Percentiles rank a stretch among this genome's conserved stretches.
These are phyloP conservation scores for Macrophya alboannulata DNA, from an alignment of 2,888 invertebrate species.

Conservation along the genomic window DNA sequence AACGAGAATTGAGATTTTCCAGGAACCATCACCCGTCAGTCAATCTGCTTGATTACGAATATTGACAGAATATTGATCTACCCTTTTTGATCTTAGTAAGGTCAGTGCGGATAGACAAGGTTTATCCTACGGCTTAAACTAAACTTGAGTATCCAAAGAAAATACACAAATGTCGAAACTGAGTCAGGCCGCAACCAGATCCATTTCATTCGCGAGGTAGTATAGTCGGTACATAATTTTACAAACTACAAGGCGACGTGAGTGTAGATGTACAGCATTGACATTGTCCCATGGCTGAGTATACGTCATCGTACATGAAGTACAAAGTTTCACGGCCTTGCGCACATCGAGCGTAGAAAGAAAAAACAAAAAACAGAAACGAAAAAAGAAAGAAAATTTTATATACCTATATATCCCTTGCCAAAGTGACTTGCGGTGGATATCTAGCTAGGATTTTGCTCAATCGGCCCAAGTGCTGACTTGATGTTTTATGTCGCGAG, in stretches of 20 bases:
- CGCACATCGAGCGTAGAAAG: conserved; percentile 33
- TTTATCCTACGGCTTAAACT: neutral
- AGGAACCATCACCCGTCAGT: neutral
- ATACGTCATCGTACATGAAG: neutral
- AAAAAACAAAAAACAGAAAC: neutral
- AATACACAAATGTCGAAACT: neutral
- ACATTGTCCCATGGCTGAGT: neutral
- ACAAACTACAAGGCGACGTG: neutral
- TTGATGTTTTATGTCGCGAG: conserved; percentile 5
- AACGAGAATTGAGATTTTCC: neutral
- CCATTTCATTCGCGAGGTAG: neutral
- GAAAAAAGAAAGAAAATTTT: too few relatives aligned
- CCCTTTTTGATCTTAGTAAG: neutral
- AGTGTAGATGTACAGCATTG: neutral
- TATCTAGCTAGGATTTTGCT: conserved; percentile 5
- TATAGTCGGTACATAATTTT: neutral
- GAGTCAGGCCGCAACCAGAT: neutral
- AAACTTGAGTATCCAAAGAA: neutral
- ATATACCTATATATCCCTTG: neutral
- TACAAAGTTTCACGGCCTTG: conserved; percentile 20
- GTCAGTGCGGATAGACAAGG: neutral
- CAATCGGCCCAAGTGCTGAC: conserved; percentile 33
- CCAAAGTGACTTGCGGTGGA: neutral
- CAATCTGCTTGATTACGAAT: neutral
- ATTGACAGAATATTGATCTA: neutral